These are phyloP conservation scores for Limnephilus lunatus DNA, from an alignment of 2,888 invertebrate genomes.

Conservation along the genomic window DNA sequence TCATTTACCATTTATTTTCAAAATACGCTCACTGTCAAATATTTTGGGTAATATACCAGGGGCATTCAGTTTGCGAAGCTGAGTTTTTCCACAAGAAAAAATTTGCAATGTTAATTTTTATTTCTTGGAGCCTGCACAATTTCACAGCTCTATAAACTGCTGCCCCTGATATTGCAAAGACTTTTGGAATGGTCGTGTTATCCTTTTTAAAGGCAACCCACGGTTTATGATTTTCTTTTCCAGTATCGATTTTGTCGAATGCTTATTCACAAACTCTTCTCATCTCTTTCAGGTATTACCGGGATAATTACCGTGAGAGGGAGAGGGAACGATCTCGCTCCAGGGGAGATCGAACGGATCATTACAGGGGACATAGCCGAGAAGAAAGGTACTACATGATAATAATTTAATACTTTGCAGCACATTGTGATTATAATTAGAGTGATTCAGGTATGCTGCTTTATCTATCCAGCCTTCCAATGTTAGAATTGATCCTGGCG, in stretches of 20 bases:
- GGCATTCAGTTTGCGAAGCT: not conserved
- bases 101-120: not conserved
- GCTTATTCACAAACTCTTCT: constrained; percentile 19
- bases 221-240: not conserved
- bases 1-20: not conserved
- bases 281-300: constrained; percentile 74
- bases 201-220: not conserved
- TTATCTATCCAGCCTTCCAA: not conserved
- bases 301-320: constrained; percentile 78
- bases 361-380: constrained; percentile 86
- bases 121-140: not conserved
- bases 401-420: not conserved
- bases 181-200: not conserved
- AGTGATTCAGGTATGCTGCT: not conserved
- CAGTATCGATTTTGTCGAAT: not conserved
- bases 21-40: not conserved
- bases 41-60: not conserved
- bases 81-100: not conserved
- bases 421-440: not conserved
- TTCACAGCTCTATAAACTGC: not conserved
- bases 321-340: constrained; percentile 89
- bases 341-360: constrained; percentile 83
- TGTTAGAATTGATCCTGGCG: too few species aligned
- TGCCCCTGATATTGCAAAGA: not conserved
- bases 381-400: constrained; percentile 82